These are phyloP conservation scores for Pachydiplax longipennis DNA, from an alignment of 2,888 invertebrate genomes.

Conservation along the genomic window DNA sequence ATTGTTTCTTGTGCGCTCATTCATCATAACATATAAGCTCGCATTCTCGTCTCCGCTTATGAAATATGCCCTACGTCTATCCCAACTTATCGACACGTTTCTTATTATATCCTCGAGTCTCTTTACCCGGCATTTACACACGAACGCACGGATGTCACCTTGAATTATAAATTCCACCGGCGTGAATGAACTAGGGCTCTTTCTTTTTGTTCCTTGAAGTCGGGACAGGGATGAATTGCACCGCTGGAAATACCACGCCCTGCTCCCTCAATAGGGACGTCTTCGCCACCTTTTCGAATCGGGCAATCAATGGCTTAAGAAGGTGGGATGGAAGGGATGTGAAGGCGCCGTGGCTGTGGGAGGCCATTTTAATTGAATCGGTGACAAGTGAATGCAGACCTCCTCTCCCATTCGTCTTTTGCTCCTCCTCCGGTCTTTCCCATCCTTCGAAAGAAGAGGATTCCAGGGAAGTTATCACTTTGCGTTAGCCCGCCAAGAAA, in stretches of 20 bases:
- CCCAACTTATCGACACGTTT: conserved; percentile 6
- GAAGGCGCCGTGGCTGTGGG: conserved; percentile 12
- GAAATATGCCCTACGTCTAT: background rate
- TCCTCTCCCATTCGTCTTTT: conserved; percentile 18
- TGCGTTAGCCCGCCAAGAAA: background rate
- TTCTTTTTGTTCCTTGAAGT: background rate
- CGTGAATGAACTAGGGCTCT: background rate
- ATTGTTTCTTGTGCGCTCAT: background rate
- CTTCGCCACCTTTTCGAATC: conserved; percentile 21
- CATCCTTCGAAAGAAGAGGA: background rate
- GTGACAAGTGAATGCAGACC: conserved; percentile 27
- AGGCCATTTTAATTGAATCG: conserved; percentile 42
- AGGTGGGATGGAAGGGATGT: background rate
- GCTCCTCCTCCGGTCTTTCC: background rate
- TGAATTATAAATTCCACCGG: background rate
- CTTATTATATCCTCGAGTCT: background rate
- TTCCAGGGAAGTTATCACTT: background rate
- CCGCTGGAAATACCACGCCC: conserved; percentile 17
- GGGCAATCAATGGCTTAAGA: conserved; percentile 20
- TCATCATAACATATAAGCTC: background rate
- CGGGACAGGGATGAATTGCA: conserved; percentile 21
- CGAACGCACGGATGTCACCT: conserved; percentile 3
- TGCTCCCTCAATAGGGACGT: background rate
- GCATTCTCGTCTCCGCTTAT: background rate
- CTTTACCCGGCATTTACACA: background rate